Conservation (phyloP, 2,797 vertebrate species). For the Poecilia gillii region DNA sequence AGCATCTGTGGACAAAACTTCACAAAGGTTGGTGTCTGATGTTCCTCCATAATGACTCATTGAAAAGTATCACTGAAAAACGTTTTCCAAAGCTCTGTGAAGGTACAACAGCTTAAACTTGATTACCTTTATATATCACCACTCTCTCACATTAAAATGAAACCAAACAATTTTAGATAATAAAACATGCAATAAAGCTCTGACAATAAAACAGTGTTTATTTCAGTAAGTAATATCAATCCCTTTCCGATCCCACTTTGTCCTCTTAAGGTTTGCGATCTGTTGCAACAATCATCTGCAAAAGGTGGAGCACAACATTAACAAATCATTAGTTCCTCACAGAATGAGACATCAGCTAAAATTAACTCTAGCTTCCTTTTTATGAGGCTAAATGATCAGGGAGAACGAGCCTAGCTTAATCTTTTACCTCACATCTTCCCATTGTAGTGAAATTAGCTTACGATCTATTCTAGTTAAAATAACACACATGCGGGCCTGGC, state of each 20-base stretch:
- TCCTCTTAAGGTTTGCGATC: neutral
- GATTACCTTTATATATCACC: neutral
- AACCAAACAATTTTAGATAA: neutral
- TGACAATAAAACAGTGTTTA: neutral
- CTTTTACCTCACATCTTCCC: neutral
- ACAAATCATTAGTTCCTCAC: neutral
- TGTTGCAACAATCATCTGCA: neutral
- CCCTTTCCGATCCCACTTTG: neutral
- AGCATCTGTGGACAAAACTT: neutral
- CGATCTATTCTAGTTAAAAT: slow-evolving; percentile 2
- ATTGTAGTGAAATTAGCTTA: neutral
- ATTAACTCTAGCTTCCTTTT: neutral
- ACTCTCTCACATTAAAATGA: neutral
- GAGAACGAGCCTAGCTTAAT: neutral
- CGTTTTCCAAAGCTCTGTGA: neutral
- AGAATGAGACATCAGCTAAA: neutral
- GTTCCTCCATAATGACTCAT: neutral
- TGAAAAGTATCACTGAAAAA: neutral
- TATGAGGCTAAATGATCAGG: neutral
- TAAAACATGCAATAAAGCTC: neutral
- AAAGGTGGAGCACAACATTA: neutral
- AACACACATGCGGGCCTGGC: neutral
- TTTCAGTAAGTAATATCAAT: neutral
- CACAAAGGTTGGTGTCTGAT: neutral
- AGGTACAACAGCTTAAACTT: neutral